Base-by-base conservation (phyloP, 2,888 invertebrate genomes). In the Synergus laeviventris region DNA sequence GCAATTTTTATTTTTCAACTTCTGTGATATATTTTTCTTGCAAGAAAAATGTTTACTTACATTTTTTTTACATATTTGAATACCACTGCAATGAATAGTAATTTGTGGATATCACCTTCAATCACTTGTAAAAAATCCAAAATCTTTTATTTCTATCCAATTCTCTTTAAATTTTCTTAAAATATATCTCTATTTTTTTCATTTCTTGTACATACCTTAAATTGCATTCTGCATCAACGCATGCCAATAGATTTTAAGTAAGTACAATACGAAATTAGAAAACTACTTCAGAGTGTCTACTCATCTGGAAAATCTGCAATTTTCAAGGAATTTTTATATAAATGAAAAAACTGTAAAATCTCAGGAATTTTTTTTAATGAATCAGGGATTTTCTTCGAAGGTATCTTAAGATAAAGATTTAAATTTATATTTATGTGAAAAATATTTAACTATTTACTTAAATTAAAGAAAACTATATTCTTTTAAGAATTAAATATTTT, bases 1-100 rank as follows among this genome's bases (percentile, higher is more conserved):
- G 77, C 77, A 74, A 79, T 24, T 78, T 79, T 78, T 74, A 49
- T 70, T 84, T 83, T 76, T 73, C 31, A 4, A 31, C 31, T 78
- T 78, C 49, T 76, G 75, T 79, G 66, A 66, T 74, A 16, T 31
- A n/a, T 31, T 49, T 36, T 49, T 14, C n/a, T 49, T 31, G 4
- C 24, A 9, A 70, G 31, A 36, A 49, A n/a, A 49, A 31, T 49
- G 31, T 56, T 56, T 9, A 16, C 42, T 24, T 24, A 14, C 45
- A 42, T n/a, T 31, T 24, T 7, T 16, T 2, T 0, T 16, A 39
- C 8, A 61, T 38, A 61, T 36, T n/a, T 38, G 8, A 1, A 18
- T 31, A 7, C 1, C 12, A 60, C 8, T 31, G 16, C 14, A 31
- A 61, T n/a, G n/a, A 16, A 61, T n/a, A 38, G 7, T 0, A 49